Evolutionary conservation across 92 coral and sea anemone species (phyloP), one percentile per base, ranked within the genome.

Genomic region (Epizoanthus fatuus): DNA sequence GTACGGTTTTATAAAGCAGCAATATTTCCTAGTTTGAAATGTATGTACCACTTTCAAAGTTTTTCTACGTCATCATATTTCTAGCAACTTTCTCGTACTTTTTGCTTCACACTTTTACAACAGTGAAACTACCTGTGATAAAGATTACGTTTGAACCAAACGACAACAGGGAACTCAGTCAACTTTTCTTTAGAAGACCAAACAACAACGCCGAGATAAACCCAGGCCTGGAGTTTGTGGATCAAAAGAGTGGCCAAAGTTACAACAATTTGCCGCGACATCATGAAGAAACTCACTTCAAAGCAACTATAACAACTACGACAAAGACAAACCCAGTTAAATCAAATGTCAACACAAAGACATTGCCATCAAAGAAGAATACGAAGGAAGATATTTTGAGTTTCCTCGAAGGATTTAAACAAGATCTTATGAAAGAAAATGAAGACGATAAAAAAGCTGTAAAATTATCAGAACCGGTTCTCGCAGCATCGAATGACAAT

Each of bases 121-220:
- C 90, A 25, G 82, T 37, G 45, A 91, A 94, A 70, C 81, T 88
- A 0, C 95, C 95, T 3, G 80, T 92, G 10, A 88, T 94, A 9
- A 89, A 72, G 63, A 92, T 94, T 5, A 84, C 87, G 35, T 92
- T 89, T 52, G 88, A 94, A 69, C 82, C 82, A 19, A 59, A 35
- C 25, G 69, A 77, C 7, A 69, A 77, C 42, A 77, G 82, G 39
- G n/a, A 44, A 7, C 12, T 57, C 35, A 60, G 6, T 45, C 70
- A 77, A 17, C 25, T 17, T 14, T 10, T 58, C 45, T 42, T 60
- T 19, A 77, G 42, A 77, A 59, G 5, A 4, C 70, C 69, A 59
- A 62, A 77, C n/a, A 69, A 59, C 54, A 44, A 57, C 65, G 20
- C 4, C 7, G 63, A 44, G 40, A 15, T 60, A 19, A 38, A 77